A percentile compares a stretch with the other conserved stretches of the same genome.
Conservation (phyloP, 2,888 invertebrate species). For the Drosophila borealis region DNA sequence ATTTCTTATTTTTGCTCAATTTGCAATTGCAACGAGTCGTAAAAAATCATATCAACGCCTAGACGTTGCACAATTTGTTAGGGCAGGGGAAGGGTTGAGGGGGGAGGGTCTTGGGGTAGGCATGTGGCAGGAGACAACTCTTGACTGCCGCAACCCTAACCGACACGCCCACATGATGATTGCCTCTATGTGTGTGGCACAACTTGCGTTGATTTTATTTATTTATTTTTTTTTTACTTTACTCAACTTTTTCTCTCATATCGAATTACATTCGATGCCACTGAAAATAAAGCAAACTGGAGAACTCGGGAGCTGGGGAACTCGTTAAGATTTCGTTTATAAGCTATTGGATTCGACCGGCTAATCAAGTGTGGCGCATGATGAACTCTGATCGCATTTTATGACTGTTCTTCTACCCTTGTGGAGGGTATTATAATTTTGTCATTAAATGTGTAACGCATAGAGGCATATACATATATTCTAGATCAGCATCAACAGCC, state of each 20-base stretch:
- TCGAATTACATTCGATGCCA: slow-evolving; percentile 55
- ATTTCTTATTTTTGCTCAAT: slow-evolving; percentile 61
- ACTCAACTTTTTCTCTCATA: slow-evolving; percentile 23
- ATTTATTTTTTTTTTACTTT: neutral
- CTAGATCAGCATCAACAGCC: too few relatives aligned
- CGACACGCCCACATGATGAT: slow-evolving; percentile 24
- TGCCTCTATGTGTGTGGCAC: slow-evolving; percentile 48
- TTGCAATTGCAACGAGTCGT: slow-evolving; percentile 63
- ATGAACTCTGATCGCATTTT: slow-evolving; percentile 27
- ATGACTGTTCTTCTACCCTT: too few relatives aligned
- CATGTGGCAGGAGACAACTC: slow-evolving; percentile 1
- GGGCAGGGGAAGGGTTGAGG: neutral
- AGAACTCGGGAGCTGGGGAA: slow-evolving; percentile 2
- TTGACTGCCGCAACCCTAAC: neutral
- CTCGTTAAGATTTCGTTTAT: slow-evolving; percentile 4
- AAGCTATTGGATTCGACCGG: slow-evolving; percentile 14
- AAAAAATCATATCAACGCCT: slow-evolving; percentile 60
- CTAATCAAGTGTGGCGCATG: slow-evolving; percentile 47
- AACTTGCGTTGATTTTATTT: slow-evolving; percentile 5
- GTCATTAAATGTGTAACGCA: too few relatives aligned
- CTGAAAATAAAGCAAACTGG: slow-evolving; percentile 17
- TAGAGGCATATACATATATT: too few relatives aligned
- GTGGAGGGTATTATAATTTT: too few relatives aligned
- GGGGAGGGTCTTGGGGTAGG: neutral
- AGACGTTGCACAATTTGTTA: slow-evolving; percentile 35